Evolutionary conservation across 2,113 vertebrate species (phyloP).

Genomic region (Miniopterus natalensis): DNA sequence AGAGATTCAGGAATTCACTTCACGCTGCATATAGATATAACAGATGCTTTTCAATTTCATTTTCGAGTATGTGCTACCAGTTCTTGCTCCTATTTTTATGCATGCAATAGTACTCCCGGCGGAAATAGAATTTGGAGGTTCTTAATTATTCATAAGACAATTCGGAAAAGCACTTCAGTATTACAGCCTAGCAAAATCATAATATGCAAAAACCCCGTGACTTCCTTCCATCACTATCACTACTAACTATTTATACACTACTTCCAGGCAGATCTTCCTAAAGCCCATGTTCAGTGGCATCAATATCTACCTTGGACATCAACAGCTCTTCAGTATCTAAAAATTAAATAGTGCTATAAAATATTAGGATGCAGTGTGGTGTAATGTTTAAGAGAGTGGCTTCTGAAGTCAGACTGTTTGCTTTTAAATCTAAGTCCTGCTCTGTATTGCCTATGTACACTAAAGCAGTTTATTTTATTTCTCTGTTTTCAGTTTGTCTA

Average conservation of each 20-base stretch:
- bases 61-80: neutral
- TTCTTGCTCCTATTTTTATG: neutral
- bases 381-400: neutral
- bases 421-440: neutral
- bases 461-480: neutral
- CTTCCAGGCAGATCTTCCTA: neutral
- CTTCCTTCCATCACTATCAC: neutral
- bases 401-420: neutral
- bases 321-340: neutral
- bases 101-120: neutral
- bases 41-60: slow-evolving; percentile 10
- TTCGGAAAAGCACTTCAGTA: slow-evolving; percentile 1
- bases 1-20: neutral
- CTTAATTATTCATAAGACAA: slow-evolving; percentile 59
- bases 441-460: neutral
- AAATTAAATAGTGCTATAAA: slow-evolving; percentile 33
- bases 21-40: neutral
- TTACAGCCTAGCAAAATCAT: neutral
- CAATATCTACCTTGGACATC: neutral
- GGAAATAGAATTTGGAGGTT: neutral
- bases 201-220: neutral
- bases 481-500: neutral
- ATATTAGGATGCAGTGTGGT: neutral
- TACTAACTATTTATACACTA: neutral
- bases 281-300: neutral